Evolutionary conservation across 1,140 invertebrate species (phyloP).

Genomic region (Sycobia sp.): DNA sequence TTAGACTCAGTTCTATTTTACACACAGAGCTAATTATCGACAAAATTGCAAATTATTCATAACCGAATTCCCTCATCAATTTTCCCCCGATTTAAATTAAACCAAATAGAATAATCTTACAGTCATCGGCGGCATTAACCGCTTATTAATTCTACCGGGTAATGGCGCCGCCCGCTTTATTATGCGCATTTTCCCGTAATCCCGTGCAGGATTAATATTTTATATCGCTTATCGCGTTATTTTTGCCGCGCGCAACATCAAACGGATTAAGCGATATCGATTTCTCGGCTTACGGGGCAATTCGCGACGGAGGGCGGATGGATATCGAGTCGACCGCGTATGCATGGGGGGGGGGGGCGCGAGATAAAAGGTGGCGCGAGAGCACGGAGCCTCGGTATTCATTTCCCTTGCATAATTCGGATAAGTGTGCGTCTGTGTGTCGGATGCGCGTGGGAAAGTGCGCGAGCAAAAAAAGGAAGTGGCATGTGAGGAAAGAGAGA

Average conservation of each 20-base stretch:
- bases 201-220: constrained; percentile 17
- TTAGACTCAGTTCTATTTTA: no score
- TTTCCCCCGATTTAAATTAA: no score
- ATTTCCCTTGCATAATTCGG: constrained; percentile 8
- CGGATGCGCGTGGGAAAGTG: no score
- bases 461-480: constrained; percentile 16
- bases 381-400: not conserved
- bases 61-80: no score
- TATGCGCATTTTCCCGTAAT: constrained; percentile 19
- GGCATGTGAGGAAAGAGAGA: no score
- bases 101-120: no score
- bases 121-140: not conserved
- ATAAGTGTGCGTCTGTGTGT: constrained; percentile 11
- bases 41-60: no score
- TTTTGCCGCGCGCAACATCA: not conserved
- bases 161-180: constrained; percentile 13
- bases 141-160: constrained; percentile 15
- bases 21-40: no score
- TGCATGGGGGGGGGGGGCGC: not conserved
- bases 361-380: constrained; percentile 12
- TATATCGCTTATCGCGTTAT: constrained; percentile 2
- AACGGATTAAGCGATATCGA: constrained; percentile 22
- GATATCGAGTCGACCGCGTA: no score
- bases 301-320: no score
- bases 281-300: no score